phyloP scores from a whole-genome alignment of 2,113 vertebrate species.

The Australoheros scitulus region DNA sequence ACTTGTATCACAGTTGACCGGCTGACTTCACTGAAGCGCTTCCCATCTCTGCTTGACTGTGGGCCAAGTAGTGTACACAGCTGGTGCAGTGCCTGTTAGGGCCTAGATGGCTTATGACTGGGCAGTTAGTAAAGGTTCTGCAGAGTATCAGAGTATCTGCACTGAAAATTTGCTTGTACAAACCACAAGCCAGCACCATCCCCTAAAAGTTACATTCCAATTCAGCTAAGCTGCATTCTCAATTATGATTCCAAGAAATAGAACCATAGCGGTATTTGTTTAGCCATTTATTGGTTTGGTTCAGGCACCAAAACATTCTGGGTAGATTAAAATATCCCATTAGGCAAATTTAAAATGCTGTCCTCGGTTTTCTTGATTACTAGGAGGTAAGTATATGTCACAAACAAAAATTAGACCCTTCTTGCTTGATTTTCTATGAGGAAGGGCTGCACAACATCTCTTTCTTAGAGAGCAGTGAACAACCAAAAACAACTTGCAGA shows the following conservation, averaged over 20 bases:
- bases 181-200: neutral
- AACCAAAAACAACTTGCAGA: neutral
- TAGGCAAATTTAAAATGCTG: too few species aligned
- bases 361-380: too few species aligned
- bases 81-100: neutral
- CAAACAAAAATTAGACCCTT: neutral
- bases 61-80: constrained; percentile 4
- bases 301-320: neutral
- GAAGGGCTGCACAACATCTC: neutral
- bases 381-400: neutral
- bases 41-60: neutral
- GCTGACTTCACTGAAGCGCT: neutral
- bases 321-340: too few species aligned
- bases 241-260: neutral
- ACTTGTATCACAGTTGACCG: neutral
- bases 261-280: neutral
- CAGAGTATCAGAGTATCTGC: neutral
- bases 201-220: neutral
- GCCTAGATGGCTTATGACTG: neutral
- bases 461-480: neutral
- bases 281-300: neutral
- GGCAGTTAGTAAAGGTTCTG: neutral
- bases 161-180: neutral
- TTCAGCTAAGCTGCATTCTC: neutral
- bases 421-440: neutral